Percentiles rank a stretch among this genome's conserved stretches.
phyloP scores from a whole-genome alignment of 2,113 vertebrate genomes.

The Ochotona princeps region DNA sequence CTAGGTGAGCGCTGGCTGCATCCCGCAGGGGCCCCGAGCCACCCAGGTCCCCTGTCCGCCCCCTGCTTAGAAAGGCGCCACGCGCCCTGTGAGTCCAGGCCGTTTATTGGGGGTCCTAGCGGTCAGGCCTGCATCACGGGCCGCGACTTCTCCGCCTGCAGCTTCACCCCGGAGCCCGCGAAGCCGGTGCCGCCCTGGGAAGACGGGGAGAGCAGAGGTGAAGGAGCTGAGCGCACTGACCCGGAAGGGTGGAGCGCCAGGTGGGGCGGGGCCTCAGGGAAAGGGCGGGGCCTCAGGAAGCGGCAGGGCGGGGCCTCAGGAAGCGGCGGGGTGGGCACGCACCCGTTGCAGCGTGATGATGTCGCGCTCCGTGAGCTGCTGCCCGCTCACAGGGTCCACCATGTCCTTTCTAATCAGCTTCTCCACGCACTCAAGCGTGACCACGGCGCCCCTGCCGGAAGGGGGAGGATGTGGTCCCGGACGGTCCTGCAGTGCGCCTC shows the following conservation, averaged over 20 bases:
- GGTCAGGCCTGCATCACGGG: conserved; percentile 94
- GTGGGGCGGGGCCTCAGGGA: not conserved
- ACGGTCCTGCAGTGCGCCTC: not conserved
- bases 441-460: conserved; percentile 89
- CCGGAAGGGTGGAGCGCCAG: accelerated
- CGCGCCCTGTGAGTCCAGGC: not conserved
- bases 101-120: not conserved
- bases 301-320: accelerated
- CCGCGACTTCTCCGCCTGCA: conserved; percentile 92
- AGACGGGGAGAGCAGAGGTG: not conserved
- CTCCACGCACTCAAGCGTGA: conserved; percentile 94
- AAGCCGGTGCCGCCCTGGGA: conserved; percentile 92
- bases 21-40: too few relatives aligned
- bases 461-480: not conserved
- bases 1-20: too few relatives aligned
- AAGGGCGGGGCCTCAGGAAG: too few relatives aligned
- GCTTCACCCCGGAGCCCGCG: conserved; percentile 89
- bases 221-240: too few relatives aligned
- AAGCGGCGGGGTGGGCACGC: not conserved
- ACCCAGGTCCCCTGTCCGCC: not conserved
- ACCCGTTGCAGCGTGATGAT: conserved; percentile 93
- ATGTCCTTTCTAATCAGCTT: conserved; percentile 93
- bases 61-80: not conserved
- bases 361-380: conserved; percentile 89
- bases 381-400: conserved; percentile 90